Base-by-base conservation (phyloP, 1,140 invertebrate species). In the Pogonus chalceus region DNA sequence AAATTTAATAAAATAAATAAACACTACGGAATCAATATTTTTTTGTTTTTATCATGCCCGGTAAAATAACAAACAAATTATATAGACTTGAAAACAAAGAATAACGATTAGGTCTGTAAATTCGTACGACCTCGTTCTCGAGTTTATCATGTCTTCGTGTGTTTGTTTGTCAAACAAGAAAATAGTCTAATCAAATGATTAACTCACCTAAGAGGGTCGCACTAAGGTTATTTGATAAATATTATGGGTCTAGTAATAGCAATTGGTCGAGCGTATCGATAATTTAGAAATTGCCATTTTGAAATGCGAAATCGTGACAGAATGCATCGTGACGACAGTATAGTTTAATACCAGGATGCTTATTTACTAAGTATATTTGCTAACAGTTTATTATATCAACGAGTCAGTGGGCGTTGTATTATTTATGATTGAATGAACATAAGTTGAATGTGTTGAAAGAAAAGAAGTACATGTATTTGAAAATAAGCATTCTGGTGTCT, bases 241-340 rank as follows among this genome's bases (percentile, higher is more conserved):
- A 4, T 31, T 7, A 7, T 31, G 4, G 4, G 26, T 31, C 4
- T 4, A 31, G 4, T 31, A 7, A 7, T 31, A 31, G 26, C 26
- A 31, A 14, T 51, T 31, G 35, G 35, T 26, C 35, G 24, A 51
- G 23, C 56, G 53, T 54, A 49, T 35, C 49, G 35, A 50, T 35
- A 55, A 60, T 60, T 57, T 60, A 55, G 53, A 55, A 58, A 60
- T 58, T 60, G 58, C 51, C 52, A 54, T 59, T 59, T 57, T 53
- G 48, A 59, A 59, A 56, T 56, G 39, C 51, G 46, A 58, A 59
- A 57, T 55, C 55, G 56, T 58, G 58, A 57, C 56, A 52, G 37
- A 23, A 43, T 58, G 14, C 26, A 31, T 31, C 26, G 26, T 31
- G 26, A 31, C 14, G 14, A 4, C 4, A 31, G 14, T 14, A 31